These are phyloP conservation scores for Elymnias hypermnestra DNA, from an alignment of 1,140 invertebrate species.

Conservation along the genomic window DNA sequence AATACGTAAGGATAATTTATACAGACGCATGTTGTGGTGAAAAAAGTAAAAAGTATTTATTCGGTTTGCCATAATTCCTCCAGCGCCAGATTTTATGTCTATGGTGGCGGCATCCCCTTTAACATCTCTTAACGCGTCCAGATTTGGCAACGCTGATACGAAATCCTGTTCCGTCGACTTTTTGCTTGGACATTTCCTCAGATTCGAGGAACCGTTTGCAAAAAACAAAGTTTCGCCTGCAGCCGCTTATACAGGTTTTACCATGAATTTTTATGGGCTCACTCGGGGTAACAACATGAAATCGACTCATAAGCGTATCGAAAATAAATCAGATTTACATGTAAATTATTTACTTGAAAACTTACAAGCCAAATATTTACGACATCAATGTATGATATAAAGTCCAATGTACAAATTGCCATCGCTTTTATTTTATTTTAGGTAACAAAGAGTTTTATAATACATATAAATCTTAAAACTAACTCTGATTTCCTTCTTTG, in stretches of 20 bases:
- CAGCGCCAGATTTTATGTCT: slow-evolving; percentile 29
- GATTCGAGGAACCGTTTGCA: slow-evolving; percentile 62
- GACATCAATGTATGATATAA: too few species aligned
- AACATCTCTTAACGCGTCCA: slow-evolving; percentile 70
- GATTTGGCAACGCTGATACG: slow-evolving; percentile 68
- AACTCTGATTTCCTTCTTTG: too few species aligned
- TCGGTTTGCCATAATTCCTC: slow-evolving; percentile 35
- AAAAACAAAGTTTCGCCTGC: slow-evolving; percentile 61
- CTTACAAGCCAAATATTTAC: too few species aligned
- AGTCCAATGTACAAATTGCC: too few species aligned
- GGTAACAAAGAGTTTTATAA: too few species aligned
- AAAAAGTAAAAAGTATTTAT: slow-evolving; percentile 16
- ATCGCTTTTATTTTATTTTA: too few species aligned
- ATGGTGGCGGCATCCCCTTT: slow-evolving; percentile 56
- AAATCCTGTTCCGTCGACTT: slow-evolving; percentile 69
- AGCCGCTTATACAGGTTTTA: slow-evolving; percentile 70
- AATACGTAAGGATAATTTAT: too few species aligned
- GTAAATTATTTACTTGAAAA: too few species aligned
- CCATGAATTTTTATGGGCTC: slow-evolving; percentile 67
- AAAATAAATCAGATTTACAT: slow-evolving; percentile 27
- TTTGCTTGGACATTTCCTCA: slow-evolving; percentile 67
- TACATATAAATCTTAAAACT: too few species aligned
- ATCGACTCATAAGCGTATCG: slow-evolving; percentile 45
- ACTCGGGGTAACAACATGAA: slow-evolving; percentile 56
- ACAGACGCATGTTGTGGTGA: too few species aligned